phyloP scores from a whole-genome alignment of 1,140 invertebrate species.

The Branchinecta lynchi region DNA sequence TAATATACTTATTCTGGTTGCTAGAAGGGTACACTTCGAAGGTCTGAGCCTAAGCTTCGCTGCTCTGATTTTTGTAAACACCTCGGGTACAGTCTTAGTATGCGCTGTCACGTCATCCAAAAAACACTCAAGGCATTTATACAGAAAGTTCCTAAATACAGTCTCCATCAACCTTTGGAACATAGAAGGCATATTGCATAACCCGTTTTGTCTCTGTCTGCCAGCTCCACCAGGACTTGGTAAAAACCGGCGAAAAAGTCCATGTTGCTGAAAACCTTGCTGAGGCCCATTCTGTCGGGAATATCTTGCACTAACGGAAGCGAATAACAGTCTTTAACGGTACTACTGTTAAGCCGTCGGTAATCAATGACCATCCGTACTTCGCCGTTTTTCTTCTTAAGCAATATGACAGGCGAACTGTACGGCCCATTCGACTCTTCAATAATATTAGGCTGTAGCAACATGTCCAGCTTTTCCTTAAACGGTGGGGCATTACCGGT shows the following conservation, averaged over 20 bases:
- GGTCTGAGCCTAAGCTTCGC: no score
- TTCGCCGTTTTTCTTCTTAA: conserved; percentile 5
- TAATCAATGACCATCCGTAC: not conserved
- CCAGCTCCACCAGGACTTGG: not conserved
- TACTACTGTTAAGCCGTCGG: not conserved
- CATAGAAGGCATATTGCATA: not conserved
- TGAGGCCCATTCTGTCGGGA: not conserved
- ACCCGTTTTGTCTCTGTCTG: not conserved
- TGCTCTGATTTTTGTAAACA: no score
- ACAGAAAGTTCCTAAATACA: not conserved
- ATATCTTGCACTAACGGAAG: not conserved
- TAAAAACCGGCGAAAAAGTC: not conserved
- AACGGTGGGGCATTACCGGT: not conserved
- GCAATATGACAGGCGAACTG: not conserved
- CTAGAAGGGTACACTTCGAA: no score
- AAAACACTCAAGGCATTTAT: not conserved
- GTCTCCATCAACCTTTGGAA: not conserved
- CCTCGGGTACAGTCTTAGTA: no score
- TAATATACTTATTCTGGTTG: no score
- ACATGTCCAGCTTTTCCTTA: not conserved
- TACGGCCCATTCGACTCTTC: not conserved
- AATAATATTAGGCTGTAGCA: not conserved
- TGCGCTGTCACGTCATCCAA: no score
- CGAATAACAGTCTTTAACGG: conserved; percentile 6
- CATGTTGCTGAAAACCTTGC: not conserved